Evolutionary conservation across 2,888 invertebrate genomes (phyloP), one percentile per base, ranked within the genome.

Genomic region (Oscheius sp.): DNA sequence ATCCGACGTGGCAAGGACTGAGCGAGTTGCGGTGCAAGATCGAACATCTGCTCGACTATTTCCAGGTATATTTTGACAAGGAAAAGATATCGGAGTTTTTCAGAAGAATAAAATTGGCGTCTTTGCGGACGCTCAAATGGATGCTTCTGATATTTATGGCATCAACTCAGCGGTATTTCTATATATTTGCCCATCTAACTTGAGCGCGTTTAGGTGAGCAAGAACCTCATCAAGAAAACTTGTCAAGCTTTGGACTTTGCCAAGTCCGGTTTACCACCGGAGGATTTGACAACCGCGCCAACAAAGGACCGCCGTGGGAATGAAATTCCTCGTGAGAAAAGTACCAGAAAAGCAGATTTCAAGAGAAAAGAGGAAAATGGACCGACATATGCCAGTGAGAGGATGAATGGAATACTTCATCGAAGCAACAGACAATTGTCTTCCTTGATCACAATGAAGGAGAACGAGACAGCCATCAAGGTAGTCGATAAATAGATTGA

Each of bases 81-180:
- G n/a, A n/a, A n/a, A n/a, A n/a, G n/a, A n/a, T n/a, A n/a, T n/a
- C n/a, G n/a, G n/a, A n/a, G n/a, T n/a, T n/a, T n/a, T 89, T 25
- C 78, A 79, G 63, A 82, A 86, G 46, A 88, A 89, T 71, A 84
- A 86, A 56, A 85, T 89, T 9, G 89, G 89, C 16, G 69, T 79
- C 0, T 82, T 87, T 73, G 85, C 89, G 0, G 87, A 80, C 81
- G 85, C 88, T 2, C 88, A 89, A 79, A 78, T 89, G 56, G 85
- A 80, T 21, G 83, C 80, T 59, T 86, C 88, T n/a, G 89, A 89
- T 73, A 79, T 82, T 29, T 87, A 82, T 68, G 87, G 87, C 16
- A 78, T 87, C 21, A 77, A 83, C 66, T 75, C 81, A 35, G 71
- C 73, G 63, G 85, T 35, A 35, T 9, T 9, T 35, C 35, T 35